Base-by-base conservation (phyloP, 2,113 vertebrate genomes). In the Brachyistius frenatus region DNA sequence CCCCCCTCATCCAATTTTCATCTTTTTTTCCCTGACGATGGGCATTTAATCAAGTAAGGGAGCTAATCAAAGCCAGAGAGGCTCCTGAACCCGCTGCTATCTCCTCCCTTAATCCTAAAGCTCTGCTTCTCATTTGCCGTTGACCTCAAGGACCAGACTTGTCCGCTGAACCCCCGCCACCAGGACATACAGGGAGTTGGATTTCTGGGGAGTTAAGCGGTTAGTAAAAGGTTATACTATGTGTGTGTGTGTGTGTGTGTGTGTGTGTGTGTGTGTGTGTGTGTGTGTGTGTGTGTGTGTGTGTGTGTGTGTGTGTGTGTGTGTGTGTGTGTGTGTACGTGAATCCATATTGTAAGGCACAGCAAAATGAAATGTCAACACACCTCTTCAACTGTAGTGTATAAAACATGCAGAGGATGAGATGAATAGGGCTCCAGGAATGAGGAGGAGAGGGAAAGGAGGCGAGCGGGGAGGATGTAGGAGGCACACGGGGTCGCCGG, bases 41-140 rank as follows among this genome's bases (percentile, higher is more conserved):
- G 92, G 88, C 91, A 91, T 93, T 92, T 93, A 89, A 92, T 93
- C 92, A 93, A 93, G 89, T 71, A 63, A 82, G 88, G 62, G 85
- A 90, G 86, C 88, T 93, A 93, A 92, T 93, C 92, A 92, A 92
- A 93, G 86, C 92, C 93, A 93, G 91, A 91, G 84, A 79, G 82
- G 74, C 86, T 88, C 86, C 89, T 83, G 88, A 93, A 92, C 84
- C 88, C 84, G 82, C 37, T 66, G 77, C 86, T 91, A 91, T 92
- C 91, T 93, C 73, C 82, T 81, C 81, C 82, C 73, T 23, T 91
- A 91, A 93, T 88, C 91, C 90, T 78, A 61, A 76, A 88, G 88
- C 87, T 93, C 89, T 93, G 92, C 88, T 93, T 92, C 83, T 92
- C 89, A 92, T 93, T 92, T 93, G 81, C 80, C 82, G 65, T 77